Base-by-base conservation (phyloP, 2,888 invertebrate genomes). In the Spatulosminthurus flaviceps region DNA sequence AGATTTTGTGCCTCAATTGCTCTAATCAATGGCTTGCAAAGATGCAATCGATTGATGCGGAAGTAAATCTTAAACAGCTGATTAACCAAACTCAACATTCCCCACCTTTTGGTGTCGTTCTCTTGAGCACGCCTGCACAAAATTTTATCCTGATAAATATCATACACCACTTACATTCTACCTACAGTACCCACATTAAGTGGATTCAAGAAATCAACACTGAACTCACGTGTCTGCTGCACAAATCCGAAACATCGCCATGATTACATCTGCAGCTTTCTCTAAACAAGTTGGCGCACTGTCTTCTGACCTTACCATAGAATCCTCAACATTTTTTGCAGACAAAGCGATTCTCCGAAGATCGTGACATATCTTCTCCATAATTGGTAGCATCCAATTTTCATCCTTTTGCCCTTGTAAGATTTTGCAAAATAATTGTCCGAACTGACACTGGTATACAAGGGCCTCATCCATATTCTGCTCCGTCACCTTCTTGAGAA, bases 31-130 rank as follows among this genome's bases (percentile, higher is more conserved):
- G 99, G 98, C 88, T 95, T 98, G 88, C 95, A 95, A 74, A 95
- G 88, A 89, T 95, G 95, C 22, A 95, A 88, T 87, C 95, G 94
- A 87, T 94, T 94, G 85, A 98, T 98, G 86, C 95, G 92, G 86
- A 97, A 97, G 88, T 97, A 97, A n/a, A 95, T 93, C 89, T 98
- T 98, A 85, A 99, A 95, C 5, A 99, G 90, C 88, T 99, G 98
- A 89, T 99, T 99, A 0, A 98, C 97, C 81, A 99, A 90, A 86
- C 94, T 93, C 85, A 99, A 89, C 96, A 99, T 98, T 79, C 98
- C 98, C 89, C 96, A 92, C 86, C 96, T 92, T 88, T 99, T 99
- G 0, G 98, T 96, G 82, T 95, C 95, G 79, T 93, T 93, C 85
- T 96, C 95, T 0, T 94, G 92, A 7, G 96, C 93, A 81, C 96